A percentile compares a stretch with the other conserved stretches of the same genome.
phyloP scores from a whole-genome alignment of 2,797 vertebrate species.

The Natrix natrix region DNA sequence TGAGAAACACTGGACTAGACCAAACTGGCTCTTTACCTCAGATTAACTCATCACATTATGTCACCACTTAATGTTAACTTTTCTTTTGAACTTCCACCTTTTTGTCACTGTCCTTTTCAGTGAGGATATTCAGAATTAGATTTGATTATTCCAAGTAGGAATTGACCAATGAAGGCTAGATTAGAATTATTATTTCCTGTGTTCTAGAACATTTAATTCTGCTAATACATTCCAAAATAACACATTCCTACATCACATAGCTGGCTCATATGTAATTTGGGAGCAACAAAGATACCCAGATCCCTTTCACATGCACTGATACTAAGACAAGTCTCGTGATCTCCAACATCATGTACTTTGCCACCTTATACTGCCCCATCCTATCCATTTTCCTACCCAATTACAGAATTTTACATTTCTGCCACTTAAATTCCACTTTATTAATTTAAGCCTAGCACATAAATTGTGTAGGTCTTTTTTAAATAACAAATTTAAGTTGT shows the following conservation, averaged over 20 bases:
- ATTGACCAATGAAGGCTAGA: background rate
- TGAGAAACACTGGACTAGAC: too few relatives aligned
- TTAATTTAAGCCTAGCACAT: background rate
- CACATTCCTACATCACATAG: background rate
- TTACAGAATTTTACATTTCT: background rate
- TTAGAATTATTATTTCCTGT: background rate
- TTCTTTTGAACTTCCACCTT: background rate
- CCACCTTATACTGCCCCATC: background rate
- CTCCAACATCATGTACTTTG: background rate
- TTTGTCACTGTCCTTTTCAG: background rate
- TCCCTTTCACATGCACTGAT: background rate
- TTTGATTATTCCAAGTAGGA: background rate
- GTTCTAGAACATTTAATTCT: background rate
- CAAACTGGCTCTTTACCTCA: background rate
- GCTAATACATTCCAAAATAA: background rate
- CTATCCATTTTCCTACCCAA: background rate
- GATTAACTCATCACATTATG: background rate
- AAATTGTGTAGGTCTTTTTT: background rate
- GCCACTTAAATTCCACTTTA: background rate
- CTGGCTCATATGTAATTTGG: background rate
- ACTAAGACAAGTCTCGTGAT: background rate
- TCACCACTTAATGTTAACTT: background rate
- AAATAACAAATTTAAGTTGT: background rate
- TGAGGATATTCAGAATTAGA: background rate
- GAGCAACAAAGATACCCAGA: background rate